Evolutionary conservation across 1,140 invertebrate species (phyloP).

Genomic region (Aphaenogaster floridana): DNA sequence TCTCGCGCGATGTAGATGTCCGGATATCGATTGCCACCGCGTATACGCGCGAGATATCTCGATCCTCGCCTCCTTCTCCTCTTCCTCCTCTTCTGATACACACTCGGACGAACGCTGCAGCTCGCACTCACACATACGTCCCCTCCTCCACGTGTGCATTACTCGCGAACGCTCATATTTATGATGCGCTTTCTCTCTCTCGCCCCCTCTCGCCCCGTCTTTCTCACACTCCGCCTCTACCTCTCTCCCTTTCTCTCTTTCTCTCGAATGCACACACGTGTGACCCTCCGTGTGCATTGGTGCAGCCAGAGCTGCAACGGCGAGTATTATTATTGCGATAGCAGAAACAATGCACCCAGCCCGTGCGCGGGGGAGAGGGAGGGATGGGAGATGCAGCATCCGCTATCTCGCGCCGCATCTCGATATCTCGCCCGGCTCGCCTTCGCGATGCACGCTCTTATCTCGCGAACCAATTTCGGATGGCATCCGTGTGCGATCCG

Average conservation of each 20-base stretch:
- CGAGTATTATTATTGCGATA: conserved; percentile 67
- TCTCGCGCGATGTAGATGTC: conserved; percentile 71
- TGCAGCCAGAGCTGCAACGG: conserved; percentile 56
- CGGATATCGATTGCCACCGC: conserved; percentile 70
- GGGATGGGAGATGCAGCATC: conserved; percentile 21
- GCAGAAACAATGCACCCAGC: conserved; percentile 58
- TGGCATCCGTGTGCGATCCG: conserved; percentile 52
- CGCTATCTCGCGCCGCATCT: conserved; percentile 73
- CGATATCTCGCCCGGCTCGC: conserved; percentile 77
- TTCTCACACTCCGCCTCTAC: not conserved
- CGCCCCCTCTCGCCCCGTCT: not conserved
- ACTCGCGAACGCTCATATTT: conserved; percentile 43
- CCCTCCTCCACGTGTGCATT: conserved; percentile 25
- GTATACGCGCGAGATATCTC: conserved; percentile 56
- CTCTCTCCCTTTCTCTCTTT: not conserved
- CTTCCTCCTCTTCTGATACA: not conserved
- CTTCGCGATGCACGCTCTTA: conserved; percentile 74
- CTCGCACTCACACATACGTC: not conserved
- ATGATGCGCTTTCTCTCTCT: not conserved
- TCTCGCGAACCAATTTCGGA: conserved; percentile 62
- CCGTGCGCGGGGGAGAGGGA: not conserved
- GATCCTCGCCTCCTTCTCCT: conserved; percentile 48
- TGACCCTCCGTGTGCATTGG: conserved; percentile 42
- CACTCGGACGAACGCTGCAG: conserved; percentile 18
- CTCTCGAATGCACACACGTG: conserved; percentile 38